Percentiles rank a stretch among this genome's conserved stretches.
These are phyloP conservation scores for Archocentrus centrarchus DNA, from an alignment of 2,113 vertebrate genomes.

Conservation along the genomic window DNA sequence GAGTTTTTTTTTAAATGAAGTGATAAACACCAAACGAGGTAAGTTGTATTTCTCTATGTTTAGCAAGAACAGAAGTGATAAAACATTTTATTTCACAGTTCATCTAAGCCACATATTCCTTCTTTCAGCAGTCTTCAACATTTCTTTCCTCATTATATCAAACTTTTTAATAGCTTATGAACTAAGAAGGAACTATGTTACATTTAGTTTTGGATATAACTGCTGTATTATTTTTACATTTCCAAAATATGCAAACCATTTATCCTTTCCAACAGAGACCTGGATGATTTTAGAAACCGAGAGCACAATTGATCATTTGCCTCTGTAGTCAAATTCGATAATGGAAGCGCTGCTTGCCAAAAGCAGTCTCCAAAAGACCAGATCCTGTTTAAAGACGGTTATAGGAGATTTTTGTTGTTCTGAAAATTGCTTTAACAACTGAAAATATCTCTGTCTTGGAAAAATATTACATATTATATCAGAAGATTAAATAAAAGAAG, in stretches of 20 bases:
- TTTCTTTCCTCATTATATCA: neutral
- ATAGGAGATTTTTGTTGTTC: neutral
- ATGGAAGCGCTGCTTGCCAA: slow-evolving; percentile 9
- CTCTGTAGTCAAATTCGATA: neutral
- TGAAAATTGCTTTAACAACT: neutral
- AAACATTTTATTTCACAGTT: neutral
- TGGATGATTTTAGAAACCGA: neutral
- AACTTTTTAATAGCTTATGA: neutral
- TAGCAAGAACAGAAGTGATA: neutral
- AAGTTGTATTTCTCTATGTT: neutral
- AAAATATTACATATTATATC: neutral
- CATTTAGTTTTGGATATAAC: neutral
- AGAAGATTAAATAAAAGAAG: neutral
- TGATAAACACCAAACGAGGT: neutral
- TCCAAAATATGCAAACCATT: neutral
- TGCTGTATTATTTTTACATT: neutral
- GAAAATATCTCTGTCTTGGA: neutral
- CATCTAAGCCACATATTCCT: neutral
- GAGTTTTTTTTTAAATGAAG: neutral
- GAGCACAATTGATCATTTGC: neutral
- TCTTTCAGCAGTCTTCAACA: neutral
- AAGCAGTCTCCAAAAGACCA: neutral
- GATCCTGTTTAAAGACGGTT: neutral
- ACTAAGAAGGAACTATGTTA: neutral
- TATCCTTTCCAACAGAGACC: neutral